These are phyloP conservation scores for Dasypus novemcinctus DNA, from an alignment of 2,113 vertebrate genomes.

Conservation along the genomic window DNA sequence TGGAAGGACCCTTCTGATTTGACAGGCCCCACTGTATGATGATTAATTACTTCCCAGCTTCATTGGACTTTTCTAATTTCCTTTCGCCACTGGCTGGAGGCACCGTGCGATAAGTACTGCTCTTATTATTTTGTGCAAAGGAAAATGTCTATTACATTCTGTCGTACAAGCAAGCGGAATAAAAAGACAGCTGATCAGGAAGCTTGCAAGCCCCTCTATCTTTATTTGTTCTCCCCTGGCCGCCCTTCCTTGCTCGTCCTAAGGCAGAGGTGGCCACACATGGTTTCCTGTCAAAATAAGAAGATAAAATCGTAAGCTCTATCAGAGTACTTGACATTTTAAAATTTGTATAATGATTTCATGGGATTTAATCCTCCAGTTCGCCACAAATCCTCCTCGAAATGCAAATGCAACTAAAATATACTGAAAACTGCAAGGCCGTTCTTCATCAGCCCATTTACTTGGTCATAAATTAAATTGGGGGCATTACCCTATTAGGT, in stretches of 20 bases:
- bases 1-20: slow-evolving; percentile 95
- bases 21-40: slow-evolving; percentile 97
- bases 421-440: slow-evolving; percentile 59
- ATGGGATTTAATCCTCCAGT: slow-evolving; percentile 82
- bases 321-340: slow-evolving; percentile 84
- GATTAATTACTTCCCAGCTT: slow-evolving; percentile 99
- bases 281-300: slow-evolving; percentile 85
- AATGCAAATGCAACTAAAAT: slow-evolving; percentile 81
- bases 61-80: slow-evolving; percentile 95
- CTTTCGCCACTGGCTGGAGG: slow-evolving; percentile 94
- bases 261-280: slow-evolving; percentile 81
- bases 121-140: slow-evolving; percentile 97
- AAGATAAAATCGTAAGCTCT: slow-evolving; percentile 86
- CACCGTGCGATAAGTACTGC: slow-evolving; percentile 94
- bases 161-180: slow-evolving; percentile 86
- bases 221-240: slow-evolving; percentile 79
- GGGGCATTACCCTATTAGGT: not conserved
- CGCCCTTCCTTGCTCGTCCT: slow-evolving; percentile 68
- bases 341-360: slow-evolving; percentile 86
- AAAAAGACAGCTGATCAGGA: slow-evolving; percentile 83
- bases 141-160: slow-evolving; percentile 90
- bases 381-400: slow-evolving; percentile 79
- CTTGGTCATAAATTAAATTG: slow-evolving; percentile 65
- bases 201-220: slow-evolving; percentile 78
- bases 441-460: slow-evolving; percentile 69